Conservation (phyloP, 2,888 invertebrate species). For the Craniophora ligustri region DNA sequence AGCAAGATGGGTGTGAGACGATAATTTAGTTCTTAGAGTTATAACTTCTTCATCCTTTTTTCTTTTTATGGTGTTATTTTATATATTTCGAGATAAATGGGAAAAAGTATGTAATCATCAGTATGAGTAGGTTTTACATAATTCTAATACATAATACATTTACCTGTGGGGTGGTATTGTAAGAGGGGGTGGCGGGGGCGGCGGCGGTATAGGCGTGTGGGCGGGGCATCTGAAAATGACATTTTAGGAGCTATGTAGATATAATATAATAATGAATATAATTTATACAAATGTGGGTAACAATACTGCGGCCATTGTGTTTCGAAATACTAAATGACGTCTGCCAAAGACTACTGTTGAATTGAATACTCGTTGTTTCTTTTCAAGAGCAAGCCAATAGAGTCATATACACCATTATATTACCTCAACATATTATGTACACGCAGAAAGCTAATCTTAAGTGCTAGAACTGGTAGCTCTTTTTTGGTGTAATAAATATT, state of each 20-base stretch:
- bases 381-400: too few relatives aligned
- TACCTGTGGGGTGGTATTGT: slow-evolving; percentile 87
- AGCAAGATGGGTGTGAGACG: background rate
- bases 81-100: background rate
- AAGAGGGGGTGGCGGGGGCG: slow-evolving; percentile 89
- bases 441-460: too few relatives aligned
- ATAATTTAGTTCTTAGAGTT: background rate
- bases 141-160: slow-evolving; percentile 3
- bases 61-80: background rate
- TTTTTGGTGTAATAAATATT: too few relatives aligned
- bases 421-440: too few relatives aligned
- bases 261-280: slow-evolving; percentile 12
- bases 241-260: slow-evolving; percentile 39
- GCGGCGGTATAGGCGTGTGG: slow-evolving; percentile 89
- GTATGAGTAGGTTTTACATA: background rate
- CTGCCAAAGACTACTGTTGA: too few relatives aligned
- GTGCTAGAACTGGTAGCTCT: too few relatives aligned
- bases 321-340: too few relatives aligned
- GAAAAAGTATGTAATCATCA: background rate
- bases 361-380: too few relatives aligned
- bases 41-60: too few relatives aligned
- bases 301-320: too few relatives aligned
- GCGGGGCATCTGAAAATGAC: slow-evolving; percentile 85
- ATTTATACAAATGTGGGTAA: too few relatives aligned
- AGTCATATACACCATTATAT: too few relatives aligned